Evolutionary conservation across 2,888 invertebrate genomes (phyloP).

Genomic region (Stenchaetothrips biformis): DNA sequence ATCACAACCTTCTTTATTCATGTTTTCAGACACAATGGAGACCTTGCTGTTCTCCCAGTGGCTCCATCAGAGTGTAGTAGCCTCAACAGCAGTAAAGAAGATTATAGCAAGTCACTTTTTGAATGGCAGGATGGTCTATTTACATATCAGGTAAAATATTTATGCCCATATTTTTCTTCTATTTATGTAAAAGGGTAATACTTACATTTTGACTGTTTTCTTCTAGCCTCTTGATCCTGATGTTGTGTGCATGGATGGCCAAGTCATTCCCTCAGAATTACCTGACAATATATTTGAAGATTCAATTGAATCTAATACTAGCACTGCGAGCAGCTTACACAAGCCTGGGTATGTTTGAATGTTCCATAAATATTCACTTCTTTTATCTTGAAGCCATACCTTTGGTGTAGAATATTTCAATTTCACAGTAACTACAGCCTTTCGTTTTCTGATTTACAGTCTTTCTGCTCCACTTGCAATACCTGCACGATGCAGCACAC

Average conservation of each 20-base stretch:
- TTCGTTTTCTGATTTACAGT: constrained; percentile 18
- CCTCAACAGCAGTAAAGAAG: constrained; percentile 45
- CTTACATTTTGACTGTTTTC: constrained; percentile 9
- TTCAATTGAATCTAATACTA: constrained; percentile 7
- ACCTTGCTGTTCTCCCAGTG: constrained; percentile 46
- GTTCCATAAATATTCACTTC: not conserved
- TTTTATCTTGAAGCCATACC: not conserved
- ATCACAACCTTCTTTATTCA: not conserved
- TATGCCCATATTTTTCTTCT: constrained; percentile 29
- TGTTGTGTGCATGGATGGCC: constrained; percentile 39
- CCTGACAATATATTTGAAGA: constrained; percentile 8
- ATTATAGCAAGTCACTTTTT: constrained; percentile 49
- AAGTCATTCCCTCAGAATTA: constrained; percentile 34
- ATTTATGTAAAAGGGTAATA: constrained; percentile 6
- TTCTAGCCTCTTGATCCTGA: constrained; percentile 33
- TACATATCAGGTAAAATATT: constrained; percentile 45
- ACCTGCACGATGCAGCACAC: not conserved
- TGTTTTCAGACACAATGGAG: constrained; percentile 45
- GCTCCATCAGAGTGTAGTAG: constrained; percentile 41
- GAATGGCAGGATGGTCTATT: constrained; percentile 51
- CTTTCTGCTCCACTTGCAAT: not conserved
- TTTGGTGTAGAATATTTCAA: not conserved
- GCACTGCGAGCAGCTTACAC: not conserved
- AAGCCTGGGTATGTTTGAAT: constrained; percentile 12
- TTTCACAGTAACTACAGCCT: not conserved